These are phyloP conservation scores for Xestia ashworthii DNA, from an alignment of 2,888 invertebrate genomes.

Conservation along the genomic window DNA sequence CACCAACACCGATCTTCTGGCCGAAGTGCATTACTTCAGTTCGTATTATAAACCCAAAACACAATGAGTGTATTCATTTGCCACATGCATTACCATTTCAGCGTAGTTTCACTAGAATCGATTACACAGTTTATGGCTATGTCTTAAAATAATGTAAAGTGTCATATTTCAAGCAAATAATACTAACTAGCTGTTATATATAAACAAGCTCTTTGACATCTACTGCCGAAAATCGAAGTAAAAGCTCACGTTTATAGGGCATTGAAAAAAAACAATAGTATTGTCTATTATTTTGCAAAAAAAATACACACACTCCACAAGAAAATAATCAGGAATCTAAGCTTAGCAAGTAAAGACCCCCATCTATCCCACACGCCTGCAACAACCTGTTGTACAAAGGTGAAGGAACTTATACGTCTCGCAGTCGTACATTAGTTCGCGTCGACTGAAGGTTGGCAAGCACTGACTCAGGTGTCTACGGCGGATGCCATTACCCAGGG, in stretches of 20 bases:
- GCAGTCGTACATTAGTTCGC: conserved; percentile 60
- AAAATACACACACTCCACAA: background rate
- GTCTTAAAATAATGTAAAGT: background rate
- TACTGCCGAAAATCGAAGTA: background rate
- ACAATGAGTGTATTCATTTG: background rate
- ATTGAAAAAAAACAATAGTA: background rate
- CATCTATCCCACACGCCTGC: conserved; percentile 16
- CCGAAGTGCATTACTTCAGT: background rate
- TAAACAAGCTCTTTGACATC: background rate
- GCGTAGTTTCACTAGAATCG: background rate
- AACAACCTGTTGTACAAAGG: conserved; percentile 60
- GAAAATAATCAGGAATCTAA: conserved; percentile 7
- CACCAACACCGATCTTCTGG: background rate
- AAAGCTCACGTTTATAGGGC: background rate
- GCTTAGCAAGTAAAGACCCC: conserved; percentile 10
- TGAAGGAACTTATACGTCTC: conserved; percentile 67
- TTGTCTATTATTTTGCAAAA: background rate
- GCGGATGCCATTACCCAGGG: conserved; percentile 30
- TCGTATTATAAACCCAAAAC: background rate
- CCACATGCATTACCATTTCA: background rate
- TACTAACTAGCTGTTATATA: background rate
- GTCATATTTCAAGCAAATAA: background rate
- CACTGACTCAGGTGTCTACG: conserved; percentile 68
- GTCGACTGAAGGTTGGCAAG: conserved; percentile 58
- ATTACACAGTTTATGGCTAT: background rate